These are phyloP conservation scores for Drosophila hydei DNA, from an alignment of 1,140 invertebrate genomes.

Conservation along the genomic window DNA sequence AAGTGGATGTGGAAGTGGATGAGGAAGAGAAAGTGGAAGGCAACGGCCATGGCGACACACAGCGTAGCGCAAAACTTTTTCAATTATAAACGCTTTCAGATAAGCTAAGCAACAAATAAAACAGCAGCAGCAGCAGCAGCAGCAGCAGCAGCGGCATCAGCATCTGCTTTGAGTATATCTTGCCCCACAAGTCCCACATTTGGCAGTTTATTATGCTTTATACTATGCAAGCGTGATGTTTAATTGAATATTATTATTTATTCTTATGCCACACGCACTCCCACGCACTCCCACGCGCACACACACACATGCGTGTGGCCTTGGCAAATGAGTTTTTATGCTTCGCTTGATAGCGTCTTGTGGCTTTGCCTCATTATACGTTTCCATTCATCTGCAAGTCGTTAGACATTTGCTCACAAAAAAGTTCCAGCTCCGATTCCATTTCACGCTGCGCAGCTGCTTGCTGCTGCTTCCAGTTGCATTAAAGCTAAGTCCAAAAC, in stretches of 20 bases:
- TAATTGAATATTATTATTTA: conserved; percentile 57
- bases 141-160: conserved; percentile 3
- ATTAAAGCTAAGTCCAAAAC: background rate
- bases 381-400: background rate
- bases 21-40: background rate
- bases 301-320: background rate
- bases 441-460: background rate
- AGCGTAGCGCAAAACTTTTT: conserved; percentile 66
- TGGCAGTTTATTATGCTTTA: conserved; percentile 44
- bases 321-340: conserved; percentile 25
- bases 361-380: background rate
- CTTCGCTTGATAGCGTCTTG: conserved; percentile 18
- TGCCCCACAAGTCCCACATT: conserved; percentile 12
- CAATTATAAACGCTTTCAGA: conserved; percentile 66
- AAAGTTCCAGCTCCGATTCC: background rate
- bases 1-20: conserved; percentile 26
- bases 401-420: background rate
- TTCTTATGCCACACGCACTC: conserved; percentile 22
- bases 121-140: conserved; percentile 9
- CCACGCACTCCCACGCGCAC: conserved; percentile 13
- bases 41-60: conserved; percentile 37
- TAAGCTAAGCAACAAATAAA: conserved; percentile 42
- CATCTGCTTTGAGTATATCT: conserved; percentile 25
- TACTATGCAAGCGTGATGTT: conserved; percentile 46
- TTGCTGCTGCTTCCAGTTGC: background rate